Conservation (phyloP, 2,113 vertebrate genomes). For the Sigmodon hispidus region DNA sequence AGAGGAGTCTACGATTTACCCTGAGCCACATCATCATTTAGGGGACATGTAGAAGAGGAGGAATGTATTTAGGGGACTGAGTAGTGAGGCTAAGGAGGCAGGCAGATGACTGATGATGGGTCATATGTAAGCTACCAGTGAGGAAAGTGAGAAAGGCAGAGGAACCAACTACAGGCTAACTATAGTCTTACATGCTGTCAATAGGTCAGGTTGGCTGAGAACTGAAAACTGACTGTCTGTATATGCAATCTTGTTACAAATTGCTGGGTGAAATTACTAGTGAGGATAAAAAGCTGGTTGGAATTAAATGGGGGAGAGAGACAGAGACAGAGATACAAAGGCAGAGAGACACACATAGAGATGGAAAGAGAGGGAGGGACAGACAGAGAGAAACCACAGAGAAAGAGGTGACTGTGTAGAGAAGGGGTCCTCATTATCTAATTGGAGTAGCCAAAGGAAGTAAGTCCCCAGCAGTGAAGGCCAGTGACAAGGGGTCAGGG, state of each 20-base stretch:
- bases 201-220: not conserved
- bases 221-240: not conserved
- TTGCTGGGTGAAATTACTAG: not conserved
- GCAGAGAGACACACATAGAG: not conserved
- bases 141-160: not conserved
- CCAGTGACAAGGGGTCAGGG: not conserved
- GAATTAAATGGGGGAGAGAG: not conserved
- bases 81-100: not conserved
- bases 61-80: not conserved
- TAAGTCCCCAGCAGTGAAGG: not conserved
- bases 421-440: not conserved
- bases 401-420: not conserved
- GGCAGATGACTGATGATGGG: not conserved
- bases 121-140: not conserved
- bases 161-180: not conserved
- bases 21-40: not conserved
- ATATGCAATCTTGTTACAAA: not conserved
- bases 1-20: not conserved
- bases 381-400: not conserved
- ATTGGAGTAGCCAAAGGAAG: not conserved
- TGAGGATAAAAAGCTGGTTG: not conserved
- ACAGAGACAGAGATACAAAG: not conserved
- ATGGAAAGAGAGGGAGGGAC: not conserved
- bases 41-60: not conserved
- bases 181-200: not conserved